Evolutionary conservation across 2,113 vertebrate species (phyloP), one percentile per base, ranked within the genome.

Genomic region (Pogonocichla stellata): DNA sequence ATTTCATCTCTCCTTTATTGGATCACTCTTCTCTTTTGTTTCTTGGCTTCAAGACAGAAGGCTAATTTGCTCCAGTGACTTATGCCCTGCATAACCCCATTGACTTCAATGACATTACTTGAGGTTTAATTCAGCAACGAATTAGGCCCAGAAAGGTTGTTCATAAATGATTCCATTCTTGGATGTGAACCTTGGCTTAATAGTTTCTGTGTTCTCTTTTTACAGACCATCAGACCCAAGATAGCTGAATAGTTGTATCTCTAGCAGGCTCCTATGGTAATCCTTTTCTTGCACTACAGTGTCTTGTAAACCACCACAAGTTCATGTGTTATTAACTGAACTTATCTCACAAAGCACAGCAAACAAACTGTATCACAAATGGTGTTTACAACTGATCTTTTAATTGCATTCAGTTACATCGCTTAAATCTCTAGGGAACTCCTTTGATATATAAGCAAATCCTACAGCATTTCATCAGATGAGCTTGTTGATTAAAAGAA

Each of bases 401-500:
- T 97, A 97, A 97, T 97, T 95, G 80, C 89, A 91, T 97, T 97
- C 78, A 56, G 78, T 86, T 91, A 45, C 71, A 91, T 94, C 10
- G 24, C 51, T 95, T 95, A 94, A 96, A 80, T 96, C 80, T 72
- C 94, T 60, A 72, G 93, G 92, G 94, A 97, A n/a, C 8, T 62
- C 29, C 84, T 98, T 97, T 93, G 86, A 96, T 97, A 96, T 69
- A 88, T 85, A 95, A 93, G 86, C 84, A 96, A 97, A 96, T 96
- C 93, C 80, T 95, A 53, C 81, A 95, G 90, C 77, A 96, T 96
- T 97, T 95, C 83, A 91, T 95, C 95, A 93, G 74, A 91, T 88
- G 88, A 95, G 42, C 64, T 94, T 95, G 81, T 72, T 97, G 95
- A 97, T 97, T 96, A 96, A 96, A 74, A 80, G 62, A 92, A 74